These are phyloP conservation scores for Stegana nigrithorax DNA, from an alignment of 2,888 invertebrate species.

Conservation along the genomic window DNA sequence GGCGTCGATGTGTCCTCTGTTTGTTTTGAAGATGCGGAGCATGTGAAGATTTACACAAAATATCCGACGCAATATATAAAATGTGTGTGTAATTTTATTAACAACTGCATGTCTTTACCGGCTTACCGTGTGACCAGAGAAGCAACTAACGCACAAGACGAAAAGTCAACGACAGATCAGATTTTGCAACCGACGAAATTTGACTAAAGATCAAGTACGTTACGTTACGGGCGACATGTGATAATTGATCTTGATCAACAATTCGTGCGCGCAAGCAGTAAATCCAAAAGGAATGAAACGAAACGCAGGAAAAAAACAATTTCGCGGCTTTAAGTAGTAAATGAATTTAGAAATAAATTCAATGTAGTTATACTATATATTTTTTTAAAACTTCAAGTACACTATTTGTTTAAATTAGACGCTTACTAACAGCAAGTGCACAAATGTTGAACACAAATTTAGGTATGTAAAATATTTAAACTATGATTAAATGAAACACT, in stretches of 20 bases:
- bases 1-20: constrained; percentile 74
- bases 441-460: constrained; percentile 2
- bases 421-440: neutral
- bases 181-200: constrained; percentile 37
- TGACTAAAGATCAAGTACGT: no score
- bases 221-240: no score
- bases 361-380: neutral
- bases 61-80: constrained; percentile 75
- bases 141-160: neutral
- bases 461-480: neutral
- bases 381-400: constrained; percentile 10
- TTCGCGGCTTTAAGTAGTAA: constrained; percentile 9
- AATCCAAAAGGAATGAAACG: neutral
- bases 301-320: neutral
- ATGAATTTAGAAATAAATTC: neutral
- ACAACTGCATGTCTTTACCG: constrained; percentile 70
- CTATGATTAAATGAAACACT: neutral
- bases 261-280: no score
- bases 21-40: constrained; percentile 79
- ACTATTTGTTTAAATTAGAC: neutral
- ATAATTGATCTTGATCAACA: no score
- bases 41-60: constrained; percentile 78
- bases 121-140: constrained; percentile 27
- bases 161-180: no score
- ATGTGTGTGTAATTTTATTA: constrained; percentile 73